Evolutionary conservation across 2,797 vertebrate species (phyloP), one percentile per base, ranked within the genome.

Genomic region (Centroberyx gerrardi): DNA sequence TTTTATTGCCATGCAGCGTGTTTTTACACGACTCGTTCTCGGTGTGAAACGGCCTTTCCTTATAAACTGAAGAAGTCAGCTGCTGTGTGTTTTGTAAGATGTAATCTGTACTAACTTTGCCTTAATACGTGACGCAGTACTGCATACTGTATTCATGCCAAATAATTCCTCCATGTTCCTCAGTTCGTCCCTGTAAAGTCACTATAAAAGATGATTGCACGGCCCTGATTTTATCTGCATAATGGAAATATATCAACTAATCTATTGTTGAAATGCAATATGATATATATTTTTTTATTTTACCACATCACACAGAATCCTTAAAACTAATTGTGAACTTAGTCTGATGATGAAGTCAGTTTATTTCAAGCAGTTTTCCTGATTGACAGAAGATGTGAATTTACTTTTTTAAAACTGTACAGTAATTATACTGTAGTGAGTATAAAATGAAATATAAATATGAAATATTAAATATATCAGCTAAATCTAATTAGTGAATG

Each of bases 121-220:
- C 81, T 89, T 84, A 78, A 72, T 51, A 17, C 55, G 1, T 60
- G 29, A 53, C 31, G 40, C 8, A n/a, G 18, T 61, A 15, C 9
- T 56, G 5, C 2, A 0, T 10, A 58, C 9, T 66, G n/a, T 74
- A 52, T 38, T 62, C 15, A 18, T 60, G 51, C 68, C 74, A 83
- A 64, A 78, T 69, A 3, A 61, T 55, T 0, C 40, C n/a, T 42
- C 36, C 61, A 18, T 13, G 22, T 10, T 68, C 42, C 29, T 66
- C 2, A 49, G 3, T 46, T 62, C 40, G 29, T 40, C 49, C 17
- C 13, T 36, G 61, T 52, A 15, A 28, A 9, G 12, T 62, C 18
- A 3, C 3, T 59, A 4, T 58, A 33, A 17, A 18, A 72, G 12
- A 68, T 18, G 14, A 59, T 1, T 36, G 59, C 54, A 55, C 58